Conservation (phyloP, 2,888 invertebrate species). For the Cotesia congregata region DNA sequence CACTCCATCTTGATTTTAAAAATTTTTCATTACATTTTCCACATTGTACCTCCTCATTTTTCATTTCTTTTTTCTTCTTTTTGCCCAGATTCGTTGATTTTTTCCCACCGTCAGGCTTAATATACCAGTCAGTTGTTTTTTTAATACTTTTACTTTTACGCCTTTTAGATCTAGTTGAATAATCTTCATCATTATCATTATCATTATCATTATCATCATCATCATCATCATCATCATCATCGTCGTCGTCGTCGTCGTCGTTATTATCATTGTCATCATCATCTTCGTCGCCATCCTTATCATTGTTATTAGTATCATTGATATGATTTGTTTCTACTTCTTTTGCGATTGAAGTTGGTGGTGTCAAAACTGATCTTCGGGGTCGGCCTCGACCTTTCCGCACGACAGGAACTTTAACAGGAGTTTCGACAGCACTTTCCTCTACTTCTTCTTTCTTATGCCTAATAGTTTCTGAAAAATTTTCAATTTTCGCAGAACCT, state of each 20-base stretch:
- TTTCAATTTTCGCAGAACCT: not conserved
- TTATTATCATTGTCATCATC: not conserved
- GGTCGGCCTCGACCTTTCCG: not conserved
- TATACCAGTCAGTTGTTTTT: not conserved
- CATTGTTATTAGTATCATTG: not conserved
- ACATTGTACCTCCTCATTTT: conserved; percentile 63
- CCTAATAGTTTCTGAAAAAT: not conserved
- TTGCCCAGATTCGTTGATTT: not conserved
- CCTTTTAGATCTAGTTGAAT: not conserved
- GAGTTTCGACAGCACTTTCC: not conserved
- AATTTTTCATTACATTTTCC: conserved; percentile 71
- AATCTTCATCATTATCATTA: not conserved
- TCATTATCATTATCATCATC: not conserved
- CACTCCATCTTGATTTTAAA: conserved; percentile 68
- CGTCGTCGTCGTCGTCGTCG: not conserved
- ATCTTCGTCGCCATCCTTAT: not conserved
- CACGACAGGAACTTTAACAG: not conserved
- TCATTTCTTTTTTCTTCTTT: not conserved
- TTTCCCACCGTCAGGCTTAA: not conserved
- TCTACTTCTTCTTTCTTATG: not conserved
- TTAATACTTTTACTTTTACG: not conserved
- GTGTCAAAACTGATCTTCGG: not conserved
- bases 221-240: not conserved
- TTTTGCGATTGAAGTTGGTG: not conserved
- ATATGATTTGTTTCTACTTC: not conserved